A percentile compares a stretch with the other conserved stretches of the same genome.
Conservation (phyloP, 1,140 invertebrate species). For the Aleiodes sp. region DNA sequence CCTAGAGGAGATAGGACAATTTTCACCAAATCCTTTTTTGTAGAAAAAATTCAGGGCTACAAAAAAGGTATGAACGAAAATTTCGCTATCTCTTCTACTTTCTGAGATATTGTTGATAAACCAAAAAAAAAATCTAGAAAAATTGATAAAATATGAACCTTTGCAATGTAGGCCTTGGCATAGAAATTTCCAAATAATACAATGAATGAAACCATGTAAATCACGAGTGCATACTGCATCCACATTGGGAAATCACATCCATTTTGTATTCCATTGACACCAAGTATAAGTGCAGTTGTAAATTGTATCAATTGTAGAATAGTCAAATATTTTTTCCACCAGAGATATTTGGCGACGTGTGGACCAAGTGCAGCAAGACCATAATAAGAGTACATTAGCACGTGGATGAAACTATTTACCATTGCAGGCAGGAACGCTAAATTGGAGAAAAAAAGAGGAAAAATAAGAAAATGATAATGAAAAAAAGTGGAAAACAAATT, state of each 20-base stretch:
- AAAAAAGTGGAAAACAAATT: too few relatives aligned
- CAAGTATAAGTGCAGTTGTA: constrained; percentile 82
- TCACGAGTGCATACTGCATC: constrained; percentile 92
- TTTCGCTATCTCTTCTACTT: too few relatives aligned
- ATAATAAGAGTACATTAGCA: constrained; percentile 95
- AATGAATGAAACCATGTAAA: constrained; percentile 92
- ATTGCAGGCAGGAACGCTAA: constrained; percentile 86
- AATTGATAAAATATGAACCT: constrained; percentile 67
- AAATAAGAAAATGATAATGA: too few relatives aligned
- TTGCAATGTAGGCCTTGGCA: constrained; percentile 80
- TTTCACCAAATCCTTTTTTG: too few relatives aligned
- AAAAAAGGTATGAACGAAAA: too few relatives aligned
- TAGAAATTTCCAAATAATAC: constrained; percentile 94
- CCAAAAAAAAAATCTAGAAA: neutral
- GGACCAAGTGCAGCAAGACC: constrained; percentile 85
- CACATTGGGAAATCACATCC: constrained; percentile 90
- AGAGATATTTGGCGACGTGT: constrained; percentile 79
- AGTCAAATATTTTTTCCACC: constrained; percentile 96
- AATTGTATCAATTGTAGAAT: constrained; percentile 89
- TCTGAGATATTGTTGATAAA: too few relatives aligned
- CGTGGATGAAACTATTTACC: constrained; percentile 91
- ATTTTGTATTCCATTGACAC: constrained; percentile 82
- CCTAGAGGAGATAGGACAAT: too few relatives aligned
- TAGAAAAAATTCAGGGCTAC: too few relatives aligned
- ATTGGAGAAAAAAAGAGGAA: constrained; percentile 49